Percentiles rank a stretch among this genome's conserved stretches.
Evolutionary conservation across 2,888 invertebrate genomes (phyloP).

Genomic region (Sesia bembeciformis): DNA sequence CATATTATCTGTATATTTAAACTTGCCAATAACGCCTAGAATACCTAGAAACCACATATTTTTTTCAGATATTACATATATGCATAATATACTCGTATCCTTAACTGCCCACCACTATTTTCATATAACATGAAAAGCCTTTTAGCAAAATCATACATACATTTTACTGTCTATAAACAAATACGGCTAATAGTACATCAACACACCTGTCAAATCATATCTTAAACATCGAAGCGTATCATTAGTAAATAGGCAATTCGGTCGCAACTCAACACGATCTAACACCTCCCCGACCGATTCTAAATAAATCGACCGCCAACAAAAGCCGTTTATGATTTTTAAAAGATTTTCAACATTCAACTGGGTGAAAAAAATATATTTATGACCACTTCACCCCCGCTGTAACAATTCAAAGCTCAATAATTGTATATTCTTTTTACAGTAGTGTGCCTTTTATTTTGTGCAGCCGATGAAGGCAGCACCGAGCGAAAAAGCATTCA

Average conservation of each 20-base stretch:
- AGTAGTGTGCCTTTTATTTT: constrained; percentile 71
- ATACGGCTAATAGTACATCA: too few relatives aligned
- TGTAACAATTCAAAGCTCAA: constrained; percentile 71
- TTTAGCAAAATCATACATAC: too few relatives aligned
- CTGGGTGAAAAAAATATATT: constrained; percentile 53
- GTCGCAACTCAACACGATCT: constrained; percentile 31
- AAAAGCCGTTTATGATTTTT: constrained; percentile 60
- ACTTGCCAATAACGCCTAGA: too few relatives aligned
- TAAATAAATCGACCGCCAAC: constrained; percentile 48
- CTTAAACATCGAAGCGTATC: constrained; percentile 27
- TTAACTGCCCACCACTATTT: too few relatives aligned
- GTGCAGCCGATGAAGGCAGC: constrained; percentile 62
- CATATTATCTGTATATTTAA: too few relatives aligned
- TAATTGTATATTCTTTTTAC: constrained; percentile 75
- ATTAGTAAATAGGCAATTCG: constrained; percentile 50
- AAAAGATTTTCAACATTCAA: constrained; percentile 57
- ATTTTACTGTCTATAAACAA: too few relatives aligned
- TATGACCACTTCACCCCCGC: constrained; percentile 73
- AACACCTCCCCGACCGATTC: constrained; percentile 44
- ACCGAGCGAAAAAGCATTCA: constrained; percentile 62
- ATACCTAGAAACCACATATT: too few relatives aligned
- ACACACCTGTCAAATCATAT: too few relatives aligned
- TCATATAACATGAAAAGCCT: too few relatives aligned
- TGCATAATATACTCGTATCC: too few relatives aligned
- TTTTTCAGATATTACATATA: too few relatives aligned